Base-by-base conservation (phyloP, 2,888 invertebrate genomes). In the Drosophila multiciliata region DNA sequence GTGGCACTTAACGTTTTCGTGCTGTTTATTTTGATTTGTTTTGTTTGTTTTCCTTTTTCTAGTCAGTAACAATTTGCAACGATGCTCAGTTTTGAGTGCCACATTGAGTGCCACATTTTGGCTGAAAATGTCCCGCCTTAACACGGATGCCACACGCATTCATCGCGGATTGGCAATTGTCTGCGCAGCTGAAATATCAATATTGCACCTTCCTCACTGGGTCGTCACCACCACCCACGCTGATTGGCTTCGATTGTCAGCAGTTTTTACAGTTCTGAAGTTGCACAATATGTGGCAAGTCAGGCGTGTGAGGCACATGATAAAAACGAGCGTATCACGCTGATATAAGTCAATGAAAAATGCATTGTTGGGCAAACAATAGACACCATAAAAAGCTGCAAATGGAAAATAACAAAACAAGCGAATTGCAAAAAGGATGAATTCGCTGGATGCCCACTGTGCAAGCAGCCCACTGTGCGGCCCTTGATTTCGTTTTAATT, bases 221-320 rank as follows among this genome's bases (percentile, higher is more conserved):
- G 4, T n/a, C 49, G 32, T 2, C 52, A 17, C 3, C 23, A 26
- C 1, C n/a, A 17, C 9, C 9, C 26, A 23, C 17, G 63, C 69
- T 80, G 85, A 85, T 85, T 83, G 81, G 73, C 69, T 52, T 73
- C 72, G 73, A 60, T 78, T 61, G 61, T 54, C 55, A 58, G 63
- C 53, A 45, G 48, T 49, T 71, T 69, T 50, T 54, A 38, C 63
- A 68, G 58, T 81, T 73, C 73, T 64, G 38, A 60, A 65, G 60
- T 83, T 83, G 78, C 76, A 78, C 73, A 78, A 80, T 73, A 70
- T 69, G 65, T 61, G 71, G 50, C 73, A 67, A 83, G 71, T 85
- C 83, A 79, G 71, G 69, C 65, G 54, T 59, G 60, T 15, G 40
- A 29, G 38, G 49, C 55, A 42, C 52, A 53, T 38, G 68, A 55